Evolutionary conservation across 2,113 vertebrate species (phyloP), one percentile per base, ranked within the genome.

Genomic region (Tetrax tetrax): DNA sequence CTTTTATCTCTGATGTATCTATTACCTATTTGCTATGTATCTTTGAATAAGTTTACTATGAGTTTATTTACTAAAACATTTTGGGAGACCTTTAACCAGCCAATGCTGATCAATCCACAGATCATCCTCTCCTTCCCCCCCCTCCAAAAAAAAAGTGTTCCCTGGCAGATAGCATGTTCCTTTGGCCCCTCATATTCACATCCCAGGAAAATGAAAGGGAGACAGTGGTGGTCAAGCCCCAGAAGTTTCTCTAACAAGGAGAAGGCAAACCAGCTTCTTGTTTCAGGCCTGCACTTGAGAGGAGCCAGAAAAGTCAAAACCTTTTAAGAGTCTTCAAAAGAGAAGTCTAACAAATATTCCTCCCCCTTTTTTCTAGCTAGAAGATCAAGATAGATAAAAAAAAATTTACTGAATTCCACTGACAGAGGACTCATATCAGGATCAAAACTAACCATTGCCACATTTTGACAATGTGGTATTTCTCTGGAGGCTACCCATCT

Each of bases 101-200:
- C 54, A 33, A 8, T 14, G 25, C 22, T 53, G 37, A 15, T 18
- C 64, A 27, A 41, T 48, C 9, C 33, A 74, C 8, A 24, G 27
- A 63, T n/a, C 17, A 64, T 24, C 10, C 11, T 66, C 14, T 65
- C 22, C 15, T 24, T 63, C 9, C 9, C 12, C 9, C 12, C 37
- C 4, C 16, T 35, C 35, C n/a, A 59, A 54, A 76, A 45, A 43
- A 18, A 5, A 61, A 17, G 4, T 24, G 14, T 28, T 75, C 56
- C 29, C 53, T 65, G 15, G 43, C 13, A 50, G 37, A 45, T 6
- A 65, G 5, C 2, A 0, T 8, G 8, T 38, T 21, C 27, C 0
- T 6, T 78, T 77, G 19, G 22, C 28, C 29, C 16, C 28, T 37
- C 47, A 10, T 18, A 28, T 63, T 83, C 37, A 31, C 24, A 41